Conservation (phyloP, 2,797 vertebrate species). For the Coregonus suidteri region DNA sequence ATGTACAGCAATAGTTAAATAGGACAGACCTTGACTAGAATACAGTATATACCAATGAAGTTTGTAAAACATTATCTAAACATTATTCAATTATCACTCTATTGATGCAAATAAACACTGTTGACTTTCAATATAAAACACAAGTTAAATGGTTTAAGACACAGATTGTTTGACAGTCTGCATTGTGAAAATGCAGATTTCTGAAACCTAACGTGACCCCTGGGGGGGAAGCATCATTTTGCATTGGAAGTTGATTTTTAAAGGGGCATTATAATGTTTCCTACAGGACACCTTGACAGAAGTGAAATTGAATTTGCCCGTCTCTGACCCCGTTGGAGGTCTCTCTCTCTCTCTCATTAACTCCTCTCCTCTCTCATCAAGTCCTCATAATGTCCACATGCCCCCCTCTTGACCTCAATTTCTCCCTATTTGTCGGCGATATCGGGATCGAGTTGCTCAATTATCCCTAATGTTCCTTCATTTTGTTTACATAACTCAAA, state of each 20-base stretch:
- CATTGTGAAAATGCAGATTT: too few relatives aligned
- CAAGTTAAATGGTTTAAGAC: too few relatives aligned
- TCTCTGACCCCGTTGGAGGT: slow-evolving; percentile 51
- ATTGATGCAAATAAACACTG: too few relatives aligned
- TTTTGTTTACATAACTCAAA: slow-evolving; percentile 22
- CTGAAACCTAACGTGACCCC: too few relatives aligned
- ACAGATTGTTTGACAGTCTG: too few relatives aligned
- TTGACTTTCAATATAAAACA: too few relatives aligned
- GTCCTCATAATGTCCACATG: slow-evolving; percentile 30
- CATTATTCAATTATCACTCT: too few relatives aligned
- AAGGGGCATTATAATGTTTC: slow-evolving; percentile 48
- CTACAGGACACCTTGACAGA: slow-evolving; percentile 43
- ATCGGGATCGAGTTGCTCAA: slow-evolving; percentile 22
- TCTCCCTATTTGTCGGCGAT: slow-evolving; percentile 30
- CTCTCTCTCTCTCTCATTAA: slow-evolving; percentile 47
- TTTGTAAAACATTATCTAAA: too few relatives aligned
- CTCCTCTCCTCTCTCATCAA: slow-evolving; percentile 25
- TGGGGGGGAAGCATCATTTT: slow-evolving; percentile 33
- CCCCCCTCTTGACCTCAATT: slow-evolving; percentile 25
- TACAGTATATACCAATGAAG: too few relatives aligned
- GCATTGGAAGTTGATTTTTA: slow-evolving; percentile 39
- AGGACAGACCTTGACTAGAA: too few relatives aligned
- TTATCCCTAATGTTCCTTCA: slow-evolving; percentile 15
- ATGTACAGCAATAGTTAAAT: too few relatives aligned
- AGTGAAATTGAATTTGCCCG: slow-evolving; percentile 51